Base-by-base conservation (phyloP, 64 coral and sea anemone species). In the Stichodactyla mertensii region DNA sequence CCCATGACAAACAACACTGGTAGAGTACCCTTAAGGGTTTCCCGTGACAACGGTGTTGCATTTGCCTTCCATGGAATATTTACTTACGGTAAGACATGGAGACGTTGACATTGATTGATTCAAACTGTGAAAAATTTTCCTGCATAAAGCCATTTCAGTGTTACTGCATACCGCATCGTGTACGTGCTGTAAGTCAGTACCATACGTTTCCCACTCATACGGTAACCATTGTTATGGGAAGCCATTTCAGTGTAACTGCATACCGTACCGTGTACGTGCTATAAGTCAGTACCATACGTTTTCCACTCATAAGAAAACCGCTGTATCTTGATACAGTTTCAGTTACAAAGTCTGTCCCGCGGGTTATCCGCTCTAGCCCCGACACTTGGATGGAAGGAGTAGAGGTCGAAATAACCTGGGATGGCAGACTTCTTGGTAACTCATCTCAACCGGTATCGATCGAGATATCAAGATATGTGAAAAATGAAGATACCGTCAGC, bases 341-440 rank as follows among this genome's bases (percentile, higher is more conserved):
- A 23, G 86, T 91, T 19, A 86, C 84, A 74, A 70, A 83, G 28
- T 53, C n/a, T 18, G 61, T 16, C 12, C 83, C 89, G 22, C 55
- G 16, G 54, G 77, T 91, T 57, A 55, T 71, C 19, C 83, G 89
- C 54, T 27, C 10, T 27, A 58, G 51, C n/a, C 67, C 54, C 2
- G 57, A 91, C 15, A 26, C 19, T 26, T 91, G 89, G 89, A 19
- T 78, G 51, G 89, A 81, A 52, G 71, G 78, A 24, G 79, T 60
- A 15, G 24, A 67, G 11, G 83, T 91, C 6, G 89, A 70, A n/a
- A 70, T 91, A 52, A 91, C 19, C 14, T 91, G 89, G 89, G 84
- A 86, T 64, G 14, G 9, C 23, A 20, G 5, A 54, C 52, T 1
- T 9, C 52, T 57, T 26, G 80, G 80, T 0, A 82, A 82, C 27